phyloP scores from a whole-genome alignment of 2,797 vertebrate species.

The Falco biarmicus region DNA sequence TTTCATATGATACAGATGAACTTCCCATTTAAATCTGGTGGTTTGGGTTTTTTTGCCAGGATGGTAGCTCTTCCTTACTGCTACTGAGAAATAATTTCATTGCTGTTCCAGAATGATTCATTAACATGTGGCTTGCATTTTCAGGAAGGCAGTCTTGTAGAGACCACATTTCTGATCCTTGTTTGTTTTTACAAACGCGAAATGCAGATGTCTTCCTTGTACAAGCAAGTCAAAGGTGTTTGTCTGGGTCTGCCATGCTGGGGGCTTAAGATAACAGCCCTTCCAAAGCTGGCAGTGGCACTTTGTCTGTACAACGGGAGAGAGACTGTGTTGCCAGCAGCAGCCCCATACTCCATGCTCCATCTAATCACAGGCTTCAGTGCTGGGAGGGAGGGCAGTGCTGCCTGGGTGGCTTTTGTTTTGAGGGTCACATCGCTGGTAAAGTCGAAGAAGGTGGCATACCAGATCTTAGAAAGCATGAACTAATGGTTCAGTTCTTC shows the following conservation, averaged over 20 bases:
- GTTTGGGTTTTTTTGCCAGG: background rate
- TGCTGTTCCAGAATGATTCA: conserved; percentile 44
- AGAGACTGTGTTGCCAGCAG: background rate
- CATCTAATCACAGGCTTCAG: background rate
- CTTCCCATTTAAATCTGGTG: background rate
- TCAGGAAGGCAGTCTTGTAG: conserved; percentile 36
- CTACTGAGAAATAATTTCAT: conserved; percentile 3
- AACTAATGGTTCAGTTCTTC: background rate
- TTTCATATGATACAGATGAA: background rate
- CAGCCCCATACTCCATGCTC: background rate
- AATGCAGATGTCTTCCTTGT: conserved; percentile 9
- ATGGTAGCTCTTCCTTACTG: background rate
- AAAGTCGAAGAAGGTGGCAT: background rate
- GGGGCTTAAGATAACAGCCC: background rate
- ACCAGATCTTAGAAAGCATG: background rate
- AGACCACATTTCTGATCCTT: conserved; percentile 34
- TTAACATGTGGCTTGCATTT: conserved; percentile 48
- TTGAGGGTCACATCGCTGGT: background rate
- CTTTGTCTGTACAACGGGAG: background rate
- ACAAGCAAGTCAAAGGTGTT: conserved; percentile 6
- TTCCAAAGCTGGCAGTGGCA: background rate
- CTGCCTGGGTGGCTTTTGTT: background rate
- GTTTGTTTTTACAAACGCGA: background rate
- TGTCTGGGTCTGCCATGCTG: background rate
- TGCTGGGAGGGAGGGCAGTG: background rate